Evolutionary conservation across 2,113 vertebrate species (phyloP), one percentile per base, ranked within the genome.

Genomic region (Trachemys scripta): DNA sequence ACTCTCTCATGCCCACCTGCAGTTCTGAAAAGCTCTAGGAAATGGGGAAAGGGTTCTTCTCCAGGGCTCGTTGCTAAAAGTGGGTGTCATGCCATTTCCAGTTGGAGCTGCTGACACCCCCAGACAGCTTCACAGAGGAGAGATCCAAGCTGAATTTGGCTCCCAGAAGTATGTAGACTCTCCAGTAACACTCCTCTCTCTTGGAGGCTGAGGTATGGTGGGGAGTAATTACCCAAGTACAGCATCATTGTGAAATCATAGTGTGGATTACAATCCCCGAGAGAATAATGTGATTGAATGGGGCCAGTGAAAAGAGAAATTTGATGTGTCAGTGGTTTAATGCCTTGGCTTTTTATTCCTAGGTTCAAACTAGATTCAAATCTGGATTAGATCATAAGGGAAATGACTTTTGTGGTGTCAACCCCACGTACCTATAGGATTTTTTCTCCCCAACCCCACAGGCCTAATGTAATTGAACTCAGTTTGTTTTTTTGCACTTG

Each of bases 41-140:
- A n/a, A 4, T 45, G 87, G 79, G n/a, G 17, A n/a, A 51, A 83
- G 31, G 42, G 16, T 19, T 75, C 38, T 42, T 72, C 80, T 14
- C 38, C 17, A 35, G 12, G 1, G 0, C 13, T 12, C n/a, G 0
- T 22, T 14, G 10, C 6, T 29, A 24, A 62, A 31, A 62, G 59
- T 12, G 47, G 9, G 31, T 38, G 19, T 72, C n/a, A 4, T 3
- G 14, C 80, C 29, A 17, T 50, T 53, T 72, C 10, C 0, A 0
- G 38, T 50, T 45, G 62, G 14, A 82, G 38, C 72, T 76, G 53
- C 27, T 42, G 42, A 27, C 57, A 80, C 6, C 69, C 65, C 8
- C 54, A n/a, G 59, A 50, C 14, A 93, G 65, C 56, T 10, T 42
- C 82, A 0, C 5, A 53, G 78, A 35, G 0, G 6, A 79, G 42